These are phyloP conservation scores for Eupithecia pulchellata DNA, from an alignment of 2,888 invertebrate species.

Conservation along the genomic window DNA sequence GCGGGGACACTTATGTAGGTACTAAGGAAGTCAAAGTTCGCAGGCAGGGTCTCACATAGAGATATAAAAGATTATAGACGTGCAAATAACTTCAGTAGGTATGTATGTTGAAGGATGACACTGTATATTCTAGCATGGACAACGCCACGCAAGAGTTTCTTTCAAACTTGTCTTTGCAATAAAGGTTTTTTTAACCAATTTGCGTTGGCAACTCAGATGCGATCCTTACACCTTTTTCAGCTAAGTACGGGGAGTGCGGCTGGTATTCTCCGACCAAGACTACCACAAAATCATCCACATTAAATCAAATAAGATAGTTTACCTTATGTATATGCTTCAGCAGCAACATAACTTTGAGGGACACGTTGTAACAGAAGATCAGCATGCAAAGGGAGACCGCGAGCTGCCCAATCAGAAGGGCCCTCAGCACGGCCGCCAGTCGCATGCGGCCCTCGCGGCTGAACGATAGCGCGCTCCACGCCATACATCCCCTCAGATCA, in stretches of 20 bases:
- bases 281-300: neutral
- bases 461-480: conserved; percentile 73
- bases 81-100: too few species aligned
- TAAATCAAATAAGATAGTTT: neutral
- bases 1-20: too few species aligned
- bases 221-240: neutral
- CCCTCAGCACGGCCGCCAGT: conserved; percentile 71
- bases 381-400: conserved; percentile 72
- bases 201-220: too few species aligned
- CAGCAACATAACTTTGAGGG: conserved; percentile 69
- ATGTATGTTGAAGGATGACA: too few species aligned
- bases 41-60: too few species aligned
- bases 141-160: too few species aligned
- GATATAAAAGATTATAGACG: too few species aligned
- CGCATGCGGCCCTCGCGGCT: conserved; percentile 71
- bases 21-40: too few species aligned
- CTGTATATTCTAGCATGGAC: too few species aligned
- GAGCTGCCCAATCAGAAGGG: conserved; percentile 73
- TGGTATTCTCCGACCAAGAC: neutral
- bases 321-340: conserved; percentile 76
- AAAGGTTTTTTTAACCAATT: neutral
- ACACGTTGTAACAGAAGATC: conserved; percentile 78
- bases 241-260: neutral
- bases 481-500: conserved; percentile 63
- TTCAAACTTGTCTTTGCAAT: too few species aligned